Evolutionary conservation across 2,888 invertebrate species (phyloP).

Genomic region (Quadroppia sp.): DNA sequence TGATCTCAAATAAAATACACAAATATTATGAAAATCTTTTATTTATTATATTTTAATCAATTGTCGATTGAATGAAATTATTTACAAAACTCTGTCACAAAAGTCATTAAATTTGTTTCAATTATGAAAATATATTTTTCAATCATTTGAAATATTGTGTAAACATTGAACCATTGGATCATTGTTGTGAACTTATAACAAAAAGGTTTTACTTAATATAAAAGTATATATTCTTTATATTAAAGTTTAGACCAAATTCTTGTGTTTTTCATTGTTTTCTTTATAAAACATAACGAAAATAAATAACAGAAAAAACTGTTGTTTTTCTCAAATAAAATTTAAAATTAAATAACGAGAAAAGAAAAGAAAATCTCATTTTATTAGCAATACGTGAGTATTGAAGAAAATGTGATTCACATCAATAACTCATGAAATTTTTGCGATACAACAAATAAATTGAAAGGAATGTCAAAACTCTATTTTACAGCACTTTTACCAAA

Average conservation of each 20-base stretch:
- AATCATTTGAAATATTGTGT: too few relatives aligned
- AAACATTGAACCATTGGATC: too few relatives aligned
- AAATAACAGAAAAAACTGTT: constrained; percentile 3
- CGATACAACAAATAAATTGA: constrained; percentile 30
- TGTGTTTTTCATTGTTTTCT: background rate
- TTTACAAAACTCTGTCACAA: background rate
- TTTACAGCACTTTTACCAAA: constrained; percentile 10
- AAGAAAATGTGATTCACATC: constrained; percentile 15
- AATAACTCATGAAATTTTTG: constrained; percentile 16
- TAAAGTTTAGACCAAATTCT: too few relatives aligned
- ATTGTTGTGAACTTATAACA: too few relatives aligned
- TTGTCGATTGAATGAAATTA: background rate
- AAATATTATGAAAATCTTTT: background rate
- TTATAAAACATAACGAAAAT: background rate
- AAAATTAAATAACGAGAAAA: constrained; percentile 8
- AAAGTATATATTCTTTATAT: too few relatives aligned
- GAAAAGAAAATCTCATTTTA: background rate
- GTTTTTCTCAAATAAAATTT: background rate
- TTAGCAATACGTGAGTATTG: constrained; percentile 29
- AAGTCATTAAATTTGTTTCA: background rate
- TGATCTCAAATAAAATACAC: background rate
- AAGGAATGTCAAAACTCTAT: constrained; percentile 22
- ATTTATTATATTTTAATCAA: background rate
- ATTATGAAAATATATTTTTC: too few relatives aligned
- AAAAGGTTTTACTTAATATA: too few relatives aligned